Evolutionary conservation across 2,113 vertebrate species (phyloP).

Genomic region (Dasyprocta punctata): DNA sequence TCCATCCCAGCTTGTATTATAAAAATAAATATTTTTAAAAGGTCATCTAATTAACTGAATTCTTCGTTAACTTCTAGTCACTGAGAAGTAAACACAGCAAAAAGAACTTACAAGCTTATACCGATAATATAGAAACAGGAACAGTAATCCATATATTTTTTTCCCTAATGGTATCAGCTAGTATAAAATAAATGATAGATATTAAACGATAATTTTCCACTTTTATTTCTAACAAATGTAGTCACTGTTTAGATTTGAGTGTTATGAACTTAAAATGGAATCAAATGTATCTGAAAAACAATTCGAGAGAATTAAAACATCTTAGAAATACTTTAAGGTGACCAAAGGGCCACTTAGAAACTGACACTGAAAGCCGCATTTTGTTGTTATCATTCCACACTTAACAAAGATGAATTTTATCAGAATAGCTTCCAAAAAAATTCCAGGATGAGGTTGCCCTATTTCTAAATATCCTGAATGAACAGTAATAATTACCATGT

Average conservation of each 20-base stretch:
- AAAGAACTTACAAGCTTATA: background rate
- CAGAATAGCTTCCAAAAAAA: slow-evolving; percentile 34
- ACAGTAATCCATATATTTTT: slow-evolving; percentile 19
- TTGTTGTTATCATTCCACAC: background rate
- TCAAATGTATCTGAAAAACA: background rate
- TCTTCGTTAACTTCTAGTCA: background rate
- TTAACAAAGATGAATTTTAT: slow-evolving; percentile 2
- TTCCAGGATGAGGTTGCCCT: background rate
- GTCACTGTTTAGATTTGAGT: slow-evolving; percentile 5
- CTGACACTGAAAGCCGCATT: background rate
- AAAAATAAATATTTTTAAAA: background rate
- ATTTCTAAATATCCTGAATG: background rate
- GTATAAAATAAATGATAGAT: slow-evolving; percentile 24
- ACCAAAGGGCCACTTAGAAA: background rate
- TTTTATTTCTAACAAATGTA: slow-evolving; percentile 40
- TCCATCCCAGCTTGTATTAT: background rate
- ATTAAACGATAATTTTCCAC: slow-evolving; percentile 13
- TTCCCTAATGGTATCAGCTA: background rate
- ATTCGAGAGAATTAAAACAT: slow-evolving; percentile 17
- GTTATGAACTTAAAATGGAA: slow-evolving; percentile 33
- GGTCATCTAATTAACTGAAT: background rate
- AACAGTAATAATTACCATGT: background rate
- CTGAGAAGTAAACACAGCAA: background rate
- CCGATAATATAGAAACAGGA: background rate
- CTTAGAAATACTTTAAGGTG: slow-evolving; percentile 24